These are phyloP conservation scores for Acanthisitta chloris DNA, from an alignment of 2,113 vertebrate species.

Conservation along the genomic window DNA sequence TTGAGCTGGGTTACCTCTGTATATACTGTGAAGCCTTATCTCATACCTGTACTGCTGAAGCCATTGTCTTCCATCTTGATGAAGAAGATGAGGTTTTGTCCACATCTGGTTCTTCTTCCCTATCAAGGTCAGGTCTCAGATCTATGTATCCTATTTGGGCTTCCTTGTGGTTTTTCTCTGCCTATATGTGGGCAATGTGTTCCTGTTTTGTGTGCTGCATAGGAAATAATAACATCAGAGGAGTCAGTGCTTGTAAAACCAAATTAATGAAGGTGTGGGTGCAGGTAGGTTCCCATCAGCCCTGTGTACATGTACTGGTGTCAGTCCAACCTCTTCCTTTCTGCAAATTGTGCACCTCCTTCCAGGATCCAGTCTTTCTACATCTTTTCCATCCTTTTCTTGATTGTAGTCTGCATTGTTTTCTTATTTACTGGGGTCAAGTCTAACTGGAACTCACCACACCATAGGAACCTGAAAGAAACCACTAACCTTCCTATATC, in stretches of 20 bases:
- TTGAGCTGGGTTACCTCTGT: background rate
- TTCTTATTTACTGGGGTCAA: background rate
- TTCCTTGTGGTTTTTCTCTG: background rate
- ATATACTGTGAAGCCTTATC: background rate
- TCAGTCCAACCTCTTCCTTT: slow-evolving; percentile 3
- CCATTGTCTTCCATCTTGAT: background rate
- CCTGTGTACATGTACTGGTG: background rate
- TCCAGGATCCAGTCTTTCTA: background rate
- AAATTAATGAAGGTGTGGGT: background rate
- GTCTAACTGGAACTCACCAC: background rate
- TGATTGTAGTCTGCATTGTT: background rate
- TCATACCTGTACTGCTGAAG: background rate
- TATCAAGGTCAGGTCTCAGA: background rate
- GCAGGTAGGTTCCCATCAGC: background rate
- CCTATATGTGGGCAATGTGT: background rate
- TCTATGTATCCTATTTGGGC: background rate
- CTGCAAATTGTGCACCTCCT: background rate
- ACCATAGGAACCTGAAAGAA: background rate
- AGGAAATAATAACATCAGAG: background rate
- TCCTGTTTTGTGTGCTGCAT: background rate
- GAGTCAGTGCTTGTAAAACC: slow-evolving; percentile 19
- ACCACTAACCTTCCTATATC: background rate
- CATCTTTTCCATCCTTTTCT: background rate
- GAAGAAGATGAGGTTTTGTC: background rate
- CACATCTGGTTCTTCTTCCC: background rate